These are phyloP conservation scores for Thalassarche chlororhynchos DNA, from an alignment of 2,113 vertebrate species.

Conservation along the genomic window DNA sequence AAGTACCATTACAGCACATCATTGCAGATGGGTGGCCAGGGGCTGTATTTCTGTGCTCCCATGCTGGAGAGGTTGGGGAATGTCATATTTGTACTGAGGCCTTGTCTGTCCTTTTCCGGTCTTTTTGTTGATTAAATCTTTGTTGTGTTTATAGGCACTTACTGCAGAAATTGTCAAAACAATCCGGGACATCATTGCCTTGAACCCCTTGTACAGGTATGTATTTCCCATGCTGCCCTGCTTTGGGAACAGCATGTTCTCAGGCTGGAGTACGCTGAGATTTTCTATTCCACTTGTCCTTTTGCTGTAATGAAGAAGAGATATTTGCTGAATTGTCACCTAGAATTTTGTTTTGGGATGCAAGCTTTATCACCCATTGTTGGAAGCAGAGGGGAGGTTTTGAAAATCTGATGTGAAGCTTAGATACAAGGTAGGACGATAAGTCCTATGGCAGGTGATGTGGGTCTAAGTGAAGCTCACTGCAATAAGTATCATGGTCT, in stretches of 20 bases:
- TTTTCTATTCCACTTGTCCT: background rate
- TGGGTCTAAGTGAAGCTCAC: background rate
- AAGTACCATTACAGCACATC: too few species aligned
- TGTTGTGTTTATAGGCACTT: slow-evolving; percentile 80
- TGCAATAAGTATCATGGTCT: background rate
- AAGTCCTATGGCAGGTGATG: background rate
- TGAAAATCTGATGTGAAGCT: background rate
- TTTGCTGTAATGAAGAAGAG: background rate
- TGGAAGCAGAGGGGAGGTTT: background rate
- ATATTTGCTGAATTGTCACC: background rate
- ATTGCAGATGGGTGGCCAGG: too few species aligned
- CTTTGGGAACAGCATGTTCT: background rate
- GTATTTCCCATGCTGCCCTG: background rate
- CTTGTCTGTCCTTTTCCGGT: background rate
- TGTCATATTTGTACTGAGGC: background rate
- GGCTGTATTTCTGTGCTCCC: background rate
- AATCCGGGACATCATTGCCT: slow-evolving; percentile 96
- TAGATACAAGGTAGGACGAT: accelerated
- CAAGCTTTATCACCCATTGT: background rate
- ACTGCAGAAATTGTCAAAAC: slow-evolving; percentile 99
- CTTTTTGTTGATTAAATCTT: background rate
- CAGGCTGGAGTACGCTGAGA: background rate
- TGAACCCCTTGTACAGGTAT: slow-evolving; percentile 96
- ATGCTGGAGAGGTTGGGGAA: background rate
- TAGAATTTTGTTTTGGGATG: background rate